These are phyloP conservation scores for Hirtodrosophila confusa DNA, from an alignment of 2,888 invertebrate species.

Conservation along the genomic window DNA sequence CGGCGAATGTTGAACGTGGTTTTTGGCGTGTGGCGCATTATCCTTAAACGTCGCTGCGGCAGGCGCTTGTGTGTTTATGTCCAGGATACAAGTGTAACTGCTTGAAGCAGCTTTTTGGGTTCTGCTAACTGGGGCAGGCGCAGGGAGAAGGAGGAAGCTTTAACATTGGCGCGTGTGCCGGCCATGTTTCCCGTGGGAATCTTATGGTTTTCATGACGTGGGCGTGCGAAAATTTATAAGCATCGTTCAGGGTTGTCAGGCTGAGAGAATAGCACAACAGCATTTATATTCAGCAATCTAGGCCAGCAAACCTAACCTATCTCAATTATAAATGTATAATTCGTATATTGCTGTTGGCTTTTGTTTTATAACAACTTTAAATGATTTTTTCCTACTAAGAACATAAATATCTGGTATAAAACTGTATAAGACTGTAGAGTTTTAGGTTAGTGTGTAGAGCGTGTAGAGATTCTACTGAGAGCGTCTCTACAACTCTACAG, in stretches of 20 bases:
- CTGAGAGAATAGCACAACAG: not conserved
- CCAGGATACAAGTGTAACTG: constrained; percentile 63
- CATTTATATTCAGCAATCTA: not conserved
- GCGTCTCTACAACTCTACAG: too few species aligned
- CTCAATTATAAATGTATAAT: not conserved
- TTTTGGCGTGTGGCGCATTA: constrained; percentile 70
- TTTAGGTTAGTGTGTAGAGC: too few species aligned
- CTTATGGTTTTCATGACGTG: constrained; percentile 45
- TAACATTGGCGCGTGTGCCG: constrained; percentile 40
- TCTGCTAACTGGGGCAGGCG: not conserved
- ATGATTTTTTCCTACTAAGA: too few species aligned
- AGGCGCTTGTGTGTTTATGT: constrained; percentile 57
- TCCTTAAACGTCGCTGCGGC: constrained; percentile 74
- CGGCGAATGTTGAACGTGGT: constrained; percentile 1
- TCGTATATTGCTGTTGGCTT: too few species aligned
- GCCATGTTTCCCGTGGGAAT: constrained; percentile 73
- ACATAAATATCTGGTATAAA: too few species aligned
- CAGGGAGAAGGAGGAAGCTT: constrained; percentile 11
- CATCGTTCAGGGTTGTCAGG: constrained; percentile 13
- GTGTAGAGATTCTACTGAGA: too few species aligned
- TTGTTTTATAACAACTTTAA: too few species aligned
- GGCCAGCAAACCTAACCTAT: not conserved
- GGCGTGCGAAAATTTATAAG: constrained; percentile 61
- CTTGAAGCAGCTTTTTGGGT: constrained; percentile 56
- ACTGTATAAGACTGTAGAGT: too few species aligned